These are phyloP conservation scores for Macroramphosus scolopax DNA, from an alignment of 2,797 vertebrate species.

Conservation along the genomic window DNA sequence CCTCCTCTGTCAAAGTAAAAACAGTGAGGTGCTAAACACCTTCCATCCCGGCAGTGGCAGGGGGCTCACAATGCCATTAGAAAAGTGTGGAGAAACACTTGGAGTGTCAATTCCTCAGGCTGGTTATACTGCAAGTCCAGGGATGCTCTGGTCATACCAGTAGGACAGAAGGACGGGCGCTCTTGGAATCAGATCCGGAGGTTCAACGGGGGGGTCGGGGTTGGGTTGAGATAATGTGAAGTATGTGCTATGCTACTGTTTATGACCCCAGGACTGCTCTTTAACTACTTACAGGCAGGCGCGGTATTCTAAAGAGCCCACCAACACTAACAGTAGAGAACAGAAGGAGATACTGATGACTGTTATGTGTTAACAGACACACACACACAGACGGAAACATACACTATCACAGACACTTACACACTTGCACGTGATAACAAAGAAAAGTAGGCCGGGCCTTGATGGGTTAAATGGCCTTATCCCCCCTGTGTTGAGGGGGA, in stretches of 20 bases:
- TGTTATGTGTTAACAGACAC: conserved; percentile 23
- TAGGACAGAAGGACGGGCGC: conserved; percentile 45
- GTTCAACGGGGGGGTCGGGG: conserved; percentile 22
- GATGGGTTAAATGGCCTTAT: conserved; percentile 77
- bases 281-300: conserved; percentile 52
- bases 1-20: conserved; percentile 75
- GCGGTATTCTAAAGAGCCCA: conserved; percentile 41
- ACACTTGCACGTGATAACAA: conserved; percentile 35
- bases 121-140: conserved; percentile 65
- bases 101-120: conserved; percentile 71
- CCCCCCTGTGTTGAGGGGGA: conserved; percentile 74
- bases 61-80: conserved; percentile 78
- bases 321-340: conserved; percentile 47
- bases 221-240: conserved; percentile 28
- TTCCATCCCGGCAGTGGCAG: conserved; percentile 74
- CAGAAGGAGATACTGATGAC: conserved; percentile 30
- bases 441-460: conserved; percentile 68
- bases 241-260: conserved; percentile 33
- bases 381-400: conserved; percentile 28
- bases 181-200: conserved; percentile 50
- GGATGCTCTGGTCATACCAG: conserved; percentile 43
- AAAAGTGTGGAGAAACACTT: conserved; percentile 71
- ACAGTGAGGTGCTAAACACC: conserved; percentile 81
- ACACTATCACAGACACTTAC: conserved; percentile 23
- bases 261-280: conserved; percentile 53